Evolutionary conservation across 2,113 vertebrate genomes (phyloP), one percentile per base, ranked within the genome.

Genomic region (Nothobranchius furzeri): DNA sequence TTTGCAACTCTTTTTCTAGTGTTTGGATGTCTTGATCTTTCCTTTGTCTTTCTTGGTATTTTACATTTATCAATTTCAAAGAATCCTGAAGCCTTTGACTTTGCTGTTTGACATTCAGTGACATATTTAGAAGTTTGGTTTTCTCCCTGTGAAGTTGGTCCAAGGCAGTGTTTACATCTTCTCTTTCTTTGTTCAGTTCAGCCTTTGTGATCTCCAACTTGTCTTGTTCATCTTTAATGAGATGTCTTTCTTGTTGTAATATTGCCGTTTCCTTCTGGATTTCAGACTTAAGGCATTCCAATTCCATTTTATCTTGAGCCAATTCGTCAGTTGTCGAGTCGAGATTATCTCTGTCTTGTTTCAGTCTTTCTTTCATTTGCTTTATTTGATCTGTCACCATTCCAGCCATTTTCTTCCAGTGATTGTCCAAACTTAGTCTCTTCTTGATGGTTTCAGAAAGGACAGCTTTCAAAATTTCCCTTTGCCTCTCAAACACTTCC

Each of bases 401-500:
- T 6, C 53, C 24, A 3, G 67, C 0, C 14, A 55, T 48, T 20
- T 64, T 3, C 9, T 63, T 49, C 30, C 45, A 17, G 2, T 48
- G 12, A 6, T 30, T 25, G 67, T 73, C 54, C 4, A 12, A 17
- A 10, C 57, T 11, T 71, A 35, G 8, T 66, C n/a, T 74, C 1
- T 50, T 17, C 10, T 15, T 50, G 1, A 7, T 14, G 8, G 61
- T 13, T 7, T 64, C 43, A 45, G 60, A 62, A 3, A 55, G 7
- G 14, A 65, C 2, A 30, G 9, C n/a, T n/a, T 3, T 49, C 9
- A 81, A 12, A 40, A 2, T 1, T 15, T 58, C 47, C 51, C 45
- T 70, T 25, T 67, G 56, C 24, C 12, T 66, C 5, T 60, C 3
- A 1, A 74, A 30, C 24, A 17, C 1, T 8, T 68, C 40, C 6